phyloP scores from a whole-genome alignment of 2,797 vertebrate genomes.

The Cyprinella venusta region DNA sequence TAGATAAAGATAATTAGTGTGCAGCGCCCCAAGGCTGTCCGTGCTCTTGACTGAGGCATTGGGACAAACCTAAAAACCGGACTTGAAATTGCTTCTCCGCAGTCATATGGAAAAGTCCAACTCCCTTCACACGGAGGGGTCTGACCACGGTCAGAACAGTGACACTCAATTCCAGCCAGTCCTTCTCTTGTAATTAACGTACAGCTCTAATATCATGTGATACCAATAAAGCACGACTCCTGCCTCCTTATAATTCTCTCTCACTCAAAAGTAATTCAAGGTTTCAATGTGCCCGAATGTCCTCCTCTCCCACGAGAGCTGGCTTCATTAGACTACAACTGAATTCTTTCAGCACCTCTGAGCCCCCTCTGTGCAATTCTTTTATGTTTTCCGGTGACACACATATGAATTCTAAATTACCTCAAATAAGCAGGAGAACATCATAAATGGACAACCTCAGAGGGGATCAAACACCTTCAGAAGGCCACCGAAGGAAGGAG shows the following conservation, averaged over 20 bases:
- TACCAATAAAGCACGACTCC: slow-evolving; percentile 64
- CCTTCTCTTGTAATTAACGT: slow-evolving; percentile 69
- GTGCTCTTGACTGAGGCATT: slow-evolving; percentile 56
- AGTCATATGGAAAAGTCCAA: slow-evolving; percentile 50
- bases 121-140: slow-evolving; percentile 44
- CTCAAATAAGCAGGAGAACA: slow-evolving; percentile 72
- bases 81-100: slow-evolving; percentile 50
- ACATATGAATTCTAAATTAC: slow-evolving; percentile 75
- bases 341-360: slow-evolving; percentile 76
- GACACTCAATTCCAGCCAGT: slow-evolving; percentile 57
- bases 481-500: slow-evolving; percentile 50
- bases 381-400: slow-evolving; percentile 64
- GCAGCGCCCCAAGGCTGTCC: slow-evolving; percentile 51
- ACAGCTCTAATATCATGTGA: slow-evolving; percentile 67
- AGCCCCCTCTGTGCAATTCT: slow-evolving; percentile 65
- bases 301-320: slow-evolving; percentile 72
- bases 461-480: slow-evolving; percentile 69
- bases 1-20: slow-evolving; percentile 66
- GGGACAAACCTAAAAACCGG: slow-evolving; percentile 46
- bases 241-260: slow-evolving; percentile 48
- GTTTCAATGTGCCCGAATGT: slow-evolving; percentile 71
- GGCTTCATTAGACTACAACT: slow-evolving; percentile 73
- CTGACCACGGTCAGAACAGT: slow-evolving; percentile 45
- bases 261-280: slow-evolving; percentile 70
- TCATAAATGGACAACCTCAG: slow-evolving; percentile 70